Percentiles rank a stretch among this genome's conserved stretches.
These are phyloP conservation scores for Podocnemis expansa DNA, from an alignment of 2,113 vertebrate species.

Conservation along the genomic window DNA sequence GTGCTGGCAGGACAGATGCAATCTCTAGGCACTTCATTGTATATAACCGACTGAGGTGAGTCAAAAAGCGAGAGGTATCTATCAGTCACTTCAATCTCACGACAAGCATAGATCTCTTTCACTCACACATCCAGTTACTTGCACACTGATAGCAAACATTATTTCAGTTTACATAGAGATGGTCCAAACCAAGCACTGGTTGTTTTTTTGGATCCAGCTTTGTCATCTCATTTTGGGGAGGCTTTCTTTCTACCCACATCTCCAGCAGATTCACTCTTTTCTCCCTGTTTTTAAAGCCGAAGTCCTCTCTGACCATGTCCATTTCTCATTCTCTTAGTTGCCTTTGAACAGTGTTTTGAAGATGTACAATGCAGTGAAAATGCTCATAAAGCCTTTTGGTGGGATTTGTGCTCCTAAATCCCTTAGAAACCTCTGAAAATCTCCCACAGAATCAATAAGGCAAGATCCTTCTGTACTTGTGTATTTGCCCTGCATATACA, in stretches of 20 bases:
- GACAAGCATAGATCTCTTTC: neutral
- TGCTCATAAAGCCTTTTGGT: neutral
- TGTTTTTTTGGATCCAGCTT: neutral
- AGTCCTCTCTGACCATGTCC: neutral
- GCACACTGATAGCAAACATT: neutral
- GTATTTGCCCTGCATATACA: conserved; percentile 25
- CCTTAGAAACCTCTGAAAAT: neutral
- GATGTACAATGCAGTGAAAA: neutral
- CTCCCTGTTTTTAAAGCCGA: neutral
- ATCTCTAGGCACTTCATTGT: neutral
- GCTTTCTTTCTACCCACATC: neutral
- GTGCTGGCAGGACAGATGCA: conserved; percentile 17
- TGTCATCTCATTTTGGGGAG: neutral
- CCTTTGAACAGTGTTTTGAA: neutral
- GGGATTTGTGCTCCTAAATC: neutral
- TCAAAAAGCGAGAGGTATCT: conserved; percentile 10
- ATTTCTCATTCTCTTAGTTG: neutral
- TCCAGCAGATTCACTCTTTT: neutral
- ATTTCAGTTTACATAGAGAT: neutral
- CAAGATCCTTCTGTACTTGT: conserved; percentile 35
- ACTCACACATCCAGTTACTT: neutral
- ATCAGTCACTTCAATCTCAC: neutral
- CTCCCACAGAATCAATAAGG: neutral
- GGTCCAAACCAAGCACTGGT: neutral
- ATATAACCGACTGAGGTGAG: conserved; percentile 18